These are phyloP conservation scores for Lamellibrachia satsuma DNA, from an alignment of 2,888 invertebrate genomes.

Conservation along the genomic window DNA sequence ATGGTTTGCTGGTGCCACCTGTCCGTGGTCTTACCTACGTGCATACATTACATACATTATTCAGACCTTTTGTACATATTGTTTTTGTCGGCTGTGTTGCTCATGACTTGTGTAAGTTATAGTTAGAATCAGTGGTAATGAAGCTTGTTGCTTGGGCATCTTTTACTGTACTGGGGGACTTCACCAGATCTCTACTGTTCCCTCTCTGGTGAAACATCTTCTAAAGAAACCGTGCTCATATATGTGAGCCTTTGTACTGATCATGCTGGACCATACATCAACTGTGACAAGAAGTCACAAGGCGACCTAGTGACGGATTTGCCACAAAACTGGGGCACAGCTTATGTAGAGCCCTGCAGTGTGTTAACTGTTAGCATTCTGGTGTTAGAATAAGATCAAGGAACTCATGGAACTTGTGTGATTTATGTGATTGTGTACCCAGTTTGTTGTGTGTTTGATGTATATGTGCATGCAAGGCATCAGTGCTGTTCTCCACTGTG, in stretches of 20 bases:
- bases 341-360: neutral
- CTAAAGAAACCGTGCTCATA: neutral
- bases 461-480: neutral
- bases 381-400: neutral
- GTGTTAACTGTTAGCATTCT: neutral
- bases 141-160: neutral
- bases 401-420: neutral
- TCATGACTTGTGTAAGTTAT: neutral
- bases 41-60: neutral
- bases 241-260: neutral
- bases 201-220: neutral
- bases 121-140: too few species aligned
- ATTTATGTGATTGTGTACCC: conserved; percentile 12
- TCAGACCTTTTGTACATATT: neutral
- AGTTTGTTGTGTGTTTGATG: neutral
- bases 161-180: neutral
- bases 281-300: neutral
- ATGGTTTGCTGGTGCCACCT: neutral
- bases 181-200: neutral
- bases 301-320: neutral
- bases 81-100: neutral
- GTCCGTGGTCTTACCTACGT: neutral
- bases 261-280: neutral
- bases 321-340: neutral
- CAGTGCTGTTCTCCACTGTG: neutral